phyloP scores from a whole-genome alignment of 2,888 invertebrate genomes.

The Exocentrus adspersus region DNA sequence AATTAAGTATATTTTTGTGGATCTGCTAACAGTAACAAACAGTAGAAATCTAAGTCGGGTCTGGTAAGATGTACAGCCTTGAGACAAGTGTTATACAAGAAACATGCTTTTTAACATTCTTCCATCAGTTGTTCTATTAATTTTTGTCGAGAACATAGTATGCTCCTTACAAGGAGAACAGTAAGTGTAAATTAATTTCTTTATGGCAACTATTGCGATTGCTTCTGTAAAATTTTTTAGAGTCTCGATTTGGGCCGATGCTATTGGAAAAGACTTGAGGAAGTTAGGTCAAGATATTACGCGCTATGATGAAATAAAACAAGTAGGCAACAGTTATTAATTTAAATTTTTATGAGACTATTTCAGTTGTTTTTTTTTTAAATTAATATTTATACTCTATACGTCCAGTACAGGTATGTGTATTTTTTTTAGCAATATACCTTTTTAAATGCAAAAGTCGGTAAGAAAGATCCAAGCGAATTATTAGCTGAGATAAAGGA shows the following conservation, averaged over 20 bases:
- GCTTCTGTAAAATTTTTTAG: no score
- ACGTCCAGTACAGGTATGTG: neutral
- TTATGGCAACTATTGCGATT: no score
- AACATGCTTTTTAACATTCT: neutral
- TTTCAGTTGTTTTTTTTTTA: neutral
- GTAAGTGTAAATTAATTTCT: no score
- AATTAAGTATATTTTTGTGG: constrained; percentile 4
- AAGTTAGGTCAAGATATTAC: constrained; percentile 80
- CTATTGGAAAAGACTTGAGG: constrained; percentile 83
- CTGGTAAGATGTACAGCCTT: neutral
- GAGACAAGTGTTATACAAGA: neutral
- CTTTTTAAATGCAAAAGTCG: constrained; percentile 80
- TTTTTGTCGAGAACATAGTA: neutral
- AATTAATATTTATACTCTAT: no score
- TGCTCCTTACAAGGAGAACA: constrained; percentile 50
- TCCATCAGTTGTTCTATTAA: neutral
- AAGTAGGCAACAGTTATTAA: no score
- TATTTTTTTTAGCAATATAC: constrained; percentile 74
- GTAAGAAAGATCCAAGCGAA: constrained; percentile 80
- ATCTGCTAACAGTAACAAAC: neutral
- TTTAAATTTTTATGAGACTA: constrained; percentile 53
- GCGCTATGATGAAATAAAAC: constrained; percentile 79
- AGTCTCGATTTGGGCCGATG: constrained; percentile 82
- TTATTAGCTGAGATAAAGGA: constrained; percentile 82
- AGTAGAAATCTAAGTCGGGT: neutral